These are phyloP conservation scores for Orthosia gothica DNA, from an alignment of 2,888 invertebrate species.

Conservation along the genomic window DNA sequence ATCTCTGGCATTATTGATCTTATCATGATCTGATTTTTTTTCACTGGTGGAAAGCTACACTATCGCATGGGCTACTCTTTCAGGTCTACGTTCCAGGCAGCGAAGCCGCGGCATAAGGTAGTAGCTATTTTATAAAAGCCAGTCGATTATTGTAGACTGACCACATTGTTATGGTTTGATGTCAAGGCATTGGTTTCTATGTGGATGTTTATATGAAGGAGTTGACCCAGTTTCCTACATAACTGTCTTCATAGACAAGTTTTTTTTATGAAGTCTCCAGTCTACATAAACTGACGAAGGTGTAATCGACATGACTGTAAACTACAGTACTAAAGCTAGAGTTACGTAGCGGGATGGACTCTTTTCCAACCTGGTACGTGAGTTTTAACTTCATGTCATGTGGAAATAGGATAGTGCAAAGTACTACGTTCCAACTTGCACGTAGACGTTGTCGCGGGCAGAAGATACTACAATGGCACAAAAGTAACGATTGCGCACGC, in stretches of 20 bases:
- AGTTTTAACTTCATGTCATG: neutral
- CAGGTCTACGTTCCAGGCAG: too few relatives aligned
- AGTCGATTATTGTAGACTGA: too few relatives aligned
- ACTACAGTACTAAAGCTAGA: too few relatives aligned
- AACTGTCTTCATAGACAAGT: too few relatives aligned
- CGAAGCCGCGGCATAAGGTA: too few relatives aligned
- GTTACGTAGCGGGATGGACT: neutral
- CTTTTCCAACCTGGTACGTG: neutral
- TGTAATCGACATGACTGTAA: neutral
- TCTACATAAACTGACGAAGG: neutral
- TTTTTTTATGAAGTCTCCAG: too few relatives aligned
- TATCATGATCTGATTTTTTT: neutral
- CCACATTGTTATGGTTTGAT: neutral
- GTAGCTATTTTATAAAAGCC: too few relatives aligned
- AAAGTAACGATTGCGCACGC: constrained; percentile 27
- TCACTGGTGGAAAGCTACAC: neutral
- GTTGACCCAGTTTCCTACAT: too few relatives aligned
- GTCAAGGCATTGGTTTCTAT: neutral
- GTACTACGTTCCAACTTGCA: neutral
- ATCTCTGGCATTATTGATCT: neutral
- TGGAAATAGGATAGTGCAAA: neutral
- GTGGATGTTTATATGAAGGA: too few relatives aligned
- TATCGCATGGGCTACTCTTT: neutral
- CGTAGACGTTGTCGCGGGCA: neutral
- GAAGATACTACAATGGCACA: neutral